Evolutionary conservation across 2,888 invertebrate genomes (phyloP).

Genomic region (Unio delphinus): DNA sequence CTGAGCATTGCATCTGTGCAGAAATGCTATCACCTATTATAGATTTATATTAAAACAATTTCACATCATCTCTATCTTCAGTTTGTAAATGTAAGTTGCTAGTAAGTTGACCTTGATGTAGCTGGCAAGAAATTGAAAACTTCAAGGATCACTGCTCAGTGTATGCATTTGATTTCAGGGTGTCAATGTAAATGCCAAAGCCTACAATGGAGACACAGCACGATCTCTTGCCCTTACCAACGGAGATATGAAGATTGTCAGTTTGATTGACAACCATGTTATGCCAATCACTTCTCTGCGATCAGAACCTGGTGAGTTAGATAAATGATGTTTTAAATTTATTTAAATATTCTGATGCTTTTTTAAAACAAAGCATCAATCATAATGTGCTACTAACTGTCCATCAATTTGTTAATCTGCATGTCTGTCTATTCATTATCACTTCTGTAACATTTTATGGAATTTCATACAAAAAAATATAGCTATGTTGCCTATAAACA

Average conservation of each 20-base stretch:
- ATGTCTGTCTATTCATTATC: too few species aligned
- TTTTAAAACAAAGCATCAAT: too few species aligned
- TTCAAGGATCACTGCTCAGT: neutral
- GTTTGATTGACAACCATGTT: conserved; percentile 68
- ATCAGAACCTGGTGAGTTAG: conserved; percentile 56
- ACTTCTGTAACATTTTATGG: too few species aligned
- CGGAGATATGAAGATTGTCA: conserved; percentile 70
- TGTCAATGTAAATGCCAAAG: conserved; percentile 64
- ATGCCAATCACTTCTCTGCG: conserved; percentile 53
- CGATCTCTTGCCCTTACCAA: conserved; percentile 67
- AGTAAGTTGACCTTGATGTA: neutral
- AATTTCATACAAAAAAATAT: too few species aligned
- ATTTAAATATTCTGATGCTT: neutral
- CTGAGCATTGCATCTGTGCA: too few species aligned
- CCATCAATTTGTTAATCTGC: too few species aligned
- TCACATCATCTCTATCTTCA: too few species aligned
- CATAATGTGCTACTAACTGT: too few species aligned
- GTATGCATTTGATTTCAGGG: conserved; percentile 52
- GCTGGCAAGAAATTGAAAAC: neutral
- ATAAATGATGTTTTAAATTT: neutral
- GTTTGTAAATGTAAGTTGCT: neutral
- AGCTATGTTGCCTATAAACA: too few species aligned
- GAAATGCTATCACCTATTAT: too few species aligned
- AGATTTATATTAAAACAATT: too few species aligned
- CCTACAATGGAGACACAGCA: conserved; percentile 68